Percentiles rank a stretch among this genome's conserved stretches.
phyloP scores from a whole-genome alignment of 1,140 invertebrate genomes.

The Trachymyrmex cornetzi region DNA sequence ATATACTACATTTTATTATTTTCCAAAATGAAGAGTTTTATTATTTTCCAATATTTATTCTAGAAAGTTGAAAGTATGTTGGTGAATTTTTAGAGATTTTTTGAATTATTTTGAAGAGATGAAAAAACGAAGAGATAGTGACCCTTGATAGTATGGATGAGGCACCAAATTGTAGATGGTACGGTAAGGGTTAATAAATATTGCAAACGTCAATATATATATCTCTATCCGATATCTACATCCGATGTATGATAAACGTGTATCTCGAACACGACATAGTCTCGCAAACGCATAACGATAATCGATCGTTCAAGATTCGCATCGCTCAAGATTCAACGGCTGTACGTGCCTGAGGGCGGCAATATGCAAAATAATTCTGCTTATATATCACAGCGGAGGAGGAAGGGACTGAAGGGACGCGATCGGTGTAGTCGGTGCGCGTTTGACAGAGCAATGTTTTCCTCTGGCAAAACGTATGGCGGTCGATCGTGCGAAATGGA shows the following conservation, averaged over 20 bases:
- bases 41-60: no score
- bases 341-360: background rate
- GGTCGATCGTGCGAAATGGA: constrained; percentile 73
- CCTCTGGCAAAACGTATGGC: constrained; percentile 26
- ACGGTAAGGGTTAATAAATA: no score
- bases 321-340: constrained; percentile 9
- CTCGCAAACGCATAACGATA: constrained; percentile 15
- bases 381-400: constrained; percentile 31
- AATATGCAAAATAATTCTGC: constrained; percentile 56
- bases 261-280: background rate
- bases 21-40: no score
- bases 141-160: no score
- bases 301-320: constrained; percentile 23
- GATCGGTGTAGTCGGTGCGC: constrained; percentile 7
- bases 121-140: no score
- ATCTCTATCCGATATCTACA: background rate
- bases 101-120: no score
- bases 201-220: background rate
- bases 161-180: no score
- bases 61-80: no score
- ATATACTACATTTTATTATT: no score
- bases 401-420: background rate
- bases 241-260: constrained; percentile 3
- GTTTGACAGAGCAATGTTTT: constrained; percentile 60
- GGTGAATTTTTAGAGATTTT: no score